Percentiles rank a stretch among this genome's conserved stretches.
phyloP scores from a whole-genome alignment of 1,140 invertebrate genomes.

The Drosophila lacertosa region DNA sequence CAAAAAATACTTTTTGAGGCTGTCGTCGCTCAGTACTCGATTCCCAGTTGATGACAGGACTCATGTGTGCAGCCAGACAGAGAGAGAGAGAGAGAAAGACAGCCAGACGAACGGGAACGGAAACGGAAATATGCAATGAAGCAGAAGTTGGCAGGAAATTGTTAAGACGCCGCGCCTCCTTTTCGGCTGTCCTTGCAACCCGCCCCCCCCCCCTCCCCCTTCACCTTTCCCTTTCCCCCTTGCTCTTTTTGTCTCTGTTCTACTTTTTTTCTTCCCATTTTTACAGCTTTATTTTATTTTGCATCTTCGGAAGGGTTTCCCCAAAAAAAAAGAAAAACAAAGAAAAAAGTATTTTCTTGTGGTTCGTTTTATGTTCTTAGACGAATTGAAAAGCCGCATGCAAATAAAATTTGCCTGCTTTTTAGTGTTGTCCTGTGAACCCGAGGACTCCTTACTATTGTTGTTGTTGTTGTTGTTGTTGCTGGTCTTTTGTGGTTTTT shows the following conservation, averaged over 20 bases:
- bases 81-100: background rate
- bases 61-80: conserved; percentile 36
- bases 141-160: conserved; percentile 81
- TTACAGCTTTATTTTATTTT: conserved; percentile 75
- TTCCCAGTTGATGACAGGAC: conserved; percentile 3
- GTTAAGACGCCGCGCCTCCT: conserved; percentile 70
- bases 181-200: conserved; percentile 12
- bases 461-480: conserved; percentile 5
- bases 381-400: conserved; percentile 80
- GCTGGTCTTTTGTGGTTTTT: conserved; percentile 62
- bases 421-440: conserved; percentile 73
- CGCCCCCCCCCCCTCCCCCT: background rate
- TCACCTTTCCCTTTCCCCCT: background rate
- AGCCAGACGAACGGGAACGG: conserved; percentile 32
- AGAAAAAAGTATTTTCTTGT: conserved; percentile 5
- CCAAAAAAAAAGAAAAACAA: conserved; percentile 1
- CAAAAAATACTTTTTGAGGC: conserved; percentile 49
- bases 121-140: conserved; percentile 81
- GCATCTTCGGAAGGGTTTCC: conserved; percentile 78
- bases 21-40: conserved; percentile 40
- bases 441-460: conserved; percentile 17
- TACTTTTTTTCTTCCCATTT: conserved; percentile 28
- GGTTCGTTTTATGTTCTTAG: conserved; percentile 70
- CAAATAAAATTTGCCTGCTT: conserved; percentile 78
- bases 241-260: conserved; percentile 17